Percentiles rank a stretch among this genome's conserved stretches.
Evolutionary conservation across 2,113 vertebrate species (phyloP).

Genomic region (Heterotilapia buettikoferi): DNA sequence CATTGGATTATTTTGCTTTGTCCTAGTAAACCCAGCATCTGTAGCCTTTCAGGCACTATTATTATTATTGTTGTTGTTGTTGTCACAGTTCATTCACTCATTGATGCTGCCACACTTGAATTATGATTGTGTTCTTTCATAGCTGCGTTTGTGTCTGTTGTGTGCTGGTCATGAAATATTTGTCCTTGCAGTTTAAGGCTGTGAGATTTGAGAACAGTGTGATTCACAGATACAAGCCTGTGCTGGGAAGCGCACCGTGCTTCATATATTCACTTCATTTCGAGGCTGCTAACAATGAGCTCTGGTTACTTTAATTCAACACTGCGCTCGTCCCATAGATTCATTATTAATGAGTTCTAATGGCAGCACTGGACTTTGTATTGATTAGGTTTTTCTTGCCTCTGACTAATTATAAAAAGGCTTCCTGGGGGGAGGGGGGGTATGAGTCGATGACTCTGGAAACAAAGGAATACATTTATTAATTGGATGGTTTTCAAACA

Average conservation of each 20-base stretch:
- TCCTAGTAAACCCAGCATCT: fast-evolving
- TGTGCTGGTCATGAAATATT: neutral
- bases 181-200: neutral
- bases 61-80: fast-evolving
- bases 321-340: constrained; percentile 6
- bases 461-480: neutral
- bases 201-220: neutral
- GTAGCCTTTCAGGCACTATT: neutral
- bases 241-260: neutral
- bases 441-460: neutral
- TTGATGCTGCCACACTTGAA: neutral
- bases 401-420: constrained; percentile 28
- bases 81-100: neutral
- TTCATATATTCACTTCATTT: neutral
- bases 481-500: neutral
- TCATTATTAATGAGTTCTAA: constrained; percentile 67
- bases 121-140: neutral
- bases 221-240: fast-evolving
- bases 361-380: constrained; percentile 11
- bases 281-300: neutral
- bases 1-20: fast-evolving
- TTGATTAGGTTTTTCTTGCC: constrained; percentile 56
- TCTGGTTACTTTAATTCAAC: constrained; percentile 37
- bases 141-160: neutral
- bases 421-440: fast-evolving